phyloP scores from a whole-genome alignment of 2,888 invertebrate species.

The Leptopilina drosophilae region DNA sequence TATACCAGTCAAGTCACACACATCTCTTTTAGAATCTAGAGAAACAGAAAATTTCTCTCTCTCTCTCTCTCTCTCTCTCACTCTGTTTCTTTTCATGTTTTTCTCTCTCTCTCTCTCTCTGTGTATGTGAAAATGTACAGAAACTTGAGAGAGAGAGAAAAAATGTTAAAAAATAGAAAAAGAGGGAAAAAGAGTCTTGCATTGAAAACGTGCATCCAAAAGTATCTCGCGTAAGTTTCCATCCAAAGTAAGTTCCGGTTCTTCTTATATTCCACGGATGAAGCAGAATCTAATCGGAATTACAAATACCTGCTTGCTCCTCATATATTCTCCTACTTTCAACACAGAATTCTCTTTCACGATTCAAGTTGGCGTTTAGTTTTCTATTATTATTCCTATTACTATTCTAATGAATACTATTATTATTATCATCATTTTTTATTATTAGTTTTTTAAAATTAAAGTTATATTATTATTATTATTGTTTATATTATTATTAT shows the following conservation, averaged over 20 bases:
- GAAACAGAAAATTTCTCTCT: conserved; percentile 9
- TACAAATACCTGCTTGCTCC: conserved; percentile 69
- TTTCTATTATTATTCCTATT: conserved; percentile 32
- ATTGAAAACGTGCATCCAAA: conserved; percentile 67
- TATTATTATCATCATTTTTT: no score
- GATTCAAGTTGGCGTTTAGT: conserved; percentile 14
- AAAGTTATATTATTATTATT: no score
- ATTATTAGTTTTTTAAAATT: no score
- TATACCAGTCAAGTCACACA: conserved; percentile 20
- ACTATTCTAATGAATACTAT: no score
- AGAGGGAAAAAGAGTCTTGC: conserved; percentile 36
- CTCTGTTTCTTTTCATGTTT: no score
- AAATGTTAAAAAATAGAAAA: conserved; percentile 23
- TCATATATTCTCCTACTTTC: conserved; percentile 52
- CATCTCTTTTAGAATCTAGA: conserved; percentile 20
- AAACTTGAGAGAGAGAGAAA: background rate
- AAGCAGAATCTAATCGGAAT: conserved; percentile 73
- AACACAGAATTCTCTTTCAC: background rate
- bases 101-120: no score
- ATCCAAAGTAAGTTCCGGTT: conserved; percentile 65
- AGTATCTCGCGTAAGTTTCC: conserved; percentile 68
- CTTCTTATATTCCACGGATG: conserved; percentile 62
- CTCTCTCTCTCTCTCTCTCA: no score
- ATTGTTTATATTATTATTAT: no score
- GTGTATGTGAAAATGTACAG: background rate